Evolutionary conservation across 2,888 invertebrate genomes (phyloP).

Genomic region (Coronaproctus castanopsis): DNA sequence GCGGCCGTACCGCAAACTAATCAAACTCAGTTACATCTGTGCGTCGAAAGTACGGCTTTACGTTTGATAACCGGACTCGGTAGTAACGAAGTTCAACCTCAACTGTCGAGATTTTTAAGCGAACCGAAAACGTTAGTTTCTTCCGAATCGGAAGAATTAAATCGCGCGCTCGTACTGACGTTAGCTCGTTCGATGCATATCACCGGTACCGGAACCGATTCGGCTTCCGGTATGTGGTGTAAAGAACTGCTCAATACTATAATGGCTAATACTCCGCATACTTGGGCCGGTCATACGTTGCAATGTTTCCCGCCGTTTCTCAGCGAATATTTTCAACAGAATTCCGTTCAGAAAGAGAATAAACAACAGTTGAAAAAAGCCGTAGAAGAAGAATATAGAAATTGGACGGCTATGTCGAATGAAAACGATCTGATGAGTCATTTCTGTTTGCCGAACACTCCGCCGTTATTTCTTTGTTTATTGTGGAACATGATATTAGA

Average conservation of each 20-base stretch:
- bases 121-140: constrained; percentile 83
- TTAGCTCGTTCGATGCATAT: constrained; percentile 85
- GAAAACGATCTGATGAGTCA: constrained; percentile 91
- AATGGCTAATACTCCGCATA: constrained; percentile 83
- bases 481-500: constrained; percentile 91
- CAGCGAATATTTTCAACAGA: constrained; percentile 70
- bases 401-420: constrained; percentile 92
- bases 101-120: constrained; percentile 71
- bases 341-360: constrained; percentile 66
- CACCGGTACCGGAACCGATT: constrained; percentile 35
- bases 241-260: constrained; percentile 74
- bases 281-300: constrained; percentile 83
- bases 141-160: constrained; percentile 84
- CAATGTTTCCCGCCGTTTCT: constrained; percentile 78
- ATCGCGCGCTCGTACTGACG: constrained; percentile 78
- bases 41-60: constrained; percentile 73
- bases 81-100: constrained; percentile 85
- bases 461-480: constrained; percentile 73
- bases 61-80: constrained; percentile 72
- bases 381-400: constrained; percentile 85
- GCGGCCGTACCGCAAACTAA: constrained; percentile 84
- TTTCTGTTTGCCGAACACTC: constrained; percentile 82
- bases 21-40: constrained; percentile 81
- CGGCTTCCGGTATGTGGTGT: constrained; percentile 56
- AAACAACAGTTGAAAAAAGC: constrained; percentile 78